These are phyloP conservation scores for Trichonephila clavipes DNA, from an alignment of 1,140 invertebrate genomes.

Conservation along the genomic window DNA sequence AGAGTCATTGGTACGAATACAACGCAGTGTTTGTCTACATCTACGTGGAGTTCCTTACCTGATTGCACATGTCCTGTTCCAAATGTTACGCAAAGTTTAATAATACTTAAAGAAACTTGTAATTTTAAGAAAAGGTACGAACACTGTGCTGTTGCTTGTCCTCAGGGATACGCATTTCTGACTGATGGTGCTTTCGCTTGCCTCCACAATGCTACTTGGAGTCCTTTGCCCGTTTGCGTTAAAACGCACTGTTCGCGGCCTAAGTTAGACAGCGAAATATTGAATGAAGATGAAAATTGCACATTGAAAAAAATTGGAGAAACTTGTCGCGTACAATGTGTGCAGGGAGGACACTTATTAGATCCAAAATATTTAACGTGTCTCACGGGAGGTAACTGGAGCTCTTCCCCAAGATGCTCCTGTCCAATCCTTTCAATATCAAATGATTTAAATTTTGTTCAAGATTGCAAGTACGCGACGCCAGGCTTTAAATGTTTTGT, in stretches of 20 bases:
- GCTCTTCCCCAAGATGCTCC: background rate
- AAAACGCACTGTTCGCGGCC: background rate
- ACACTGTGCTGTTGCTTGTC: background rate
- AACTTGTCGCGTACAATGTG: background rate
- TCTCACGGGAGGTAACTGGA: background rate
- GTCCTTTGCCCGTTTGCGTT: background rate
- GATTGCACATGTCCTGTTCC: conserved; percentile 27
- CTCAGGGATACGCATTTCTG: background rate
- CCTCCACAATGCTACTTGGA: background rate
- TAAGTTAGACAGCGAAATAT: too few species aligned
- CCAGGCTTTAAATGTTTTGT: background rate
- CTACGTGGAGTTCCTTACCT: background rate
- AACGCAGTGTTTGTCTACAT: background rate
- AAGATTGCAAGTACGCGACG: background rate
- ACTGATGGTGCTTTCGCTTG: background rate
- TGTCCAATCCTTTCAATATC: background rate
- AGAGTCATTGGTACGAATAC: background rate
- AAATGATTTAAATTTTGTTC: background rate
- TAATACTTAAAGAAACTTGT: conserved; percentile 19
- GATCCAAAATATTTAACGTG: background rate
- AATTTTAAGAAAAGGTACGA: background rate
- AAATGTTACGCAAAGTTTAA: background rate
- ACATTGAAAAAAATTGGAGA: background rate
- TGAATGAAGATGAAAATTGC: background rate
- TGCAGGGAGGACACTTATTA: background rate